Evolutionary conservation across 1,140 invertebrate genomes (phyloP).

Genomic region (Bombus pascuorum): DNA sequence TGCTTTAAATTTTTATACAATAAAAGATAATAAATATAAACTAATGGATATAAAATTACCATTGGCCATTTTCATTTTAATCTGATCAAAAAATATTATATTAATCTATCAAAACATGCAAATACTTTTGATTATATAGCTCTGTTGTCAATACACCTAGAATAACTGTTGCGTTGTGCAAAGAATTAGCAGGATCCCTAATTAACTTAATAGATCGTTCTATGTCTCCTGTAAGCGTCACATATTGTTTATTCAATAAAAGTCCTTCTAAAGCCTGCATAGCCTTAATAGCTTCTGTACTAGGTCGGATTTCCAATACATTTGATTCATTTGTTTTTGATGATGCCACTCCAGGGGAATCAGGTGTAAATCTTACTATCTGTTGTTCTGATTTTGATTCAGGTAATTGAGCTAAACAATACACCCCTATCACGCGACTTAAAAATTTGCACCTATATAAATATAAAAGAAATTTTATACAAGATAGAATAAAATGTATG

Average conservation of each 20-base stretch:
- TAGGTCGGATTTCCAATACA: constrained; percentile 78
- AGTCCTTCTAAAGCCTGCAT: constrained; percentile 80
- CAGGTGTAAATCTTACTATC: constrained; percentile 71
- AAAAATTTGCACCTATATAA: constrained; percentile 80
- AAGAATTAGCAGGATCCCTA: constrained; percentile 81
- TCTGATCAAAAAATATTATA: not conserved
- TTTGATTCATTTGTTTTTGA: constrained; percentile 66
- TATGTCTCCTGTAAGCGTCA: constrained; percentile 78
- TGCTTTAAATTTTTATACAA: not conserved
- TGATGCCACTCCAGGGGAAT: constrained; percentile 74
- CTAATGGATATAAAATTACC: constrained; percentile 15
- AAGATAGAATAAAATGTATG: not conserved
- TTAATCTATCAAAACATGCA: constrained; percentile 79
- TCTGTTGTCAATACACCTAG: constrained; percentile 75
- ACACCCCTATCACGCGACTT: constrained; percentile 77
- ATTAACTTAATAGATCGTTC: constrained; percentile 80
- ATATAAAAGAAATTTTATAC: constrained; percentile 30
- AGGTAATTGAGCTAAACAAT: constrained; percentile 81
- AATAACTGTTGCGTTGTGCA: constrained; percentile 79
- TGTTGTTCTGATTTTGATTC: constrained; percentile 77
- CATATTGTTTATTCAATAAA: constrained; percentile 79
- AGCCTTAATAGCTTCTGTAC: constrained; percentile 79
- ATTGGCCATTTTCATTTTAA: not conserved
- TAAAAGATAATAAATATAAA: constrained; percentile 17
- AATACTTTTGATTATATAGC: constrained; percentile 79